These are phyloP conservation scores for Callinectes sapidus DNA, from an alignment of 2,888 invertebrate species.

Conservation along the genomic window DNA sequence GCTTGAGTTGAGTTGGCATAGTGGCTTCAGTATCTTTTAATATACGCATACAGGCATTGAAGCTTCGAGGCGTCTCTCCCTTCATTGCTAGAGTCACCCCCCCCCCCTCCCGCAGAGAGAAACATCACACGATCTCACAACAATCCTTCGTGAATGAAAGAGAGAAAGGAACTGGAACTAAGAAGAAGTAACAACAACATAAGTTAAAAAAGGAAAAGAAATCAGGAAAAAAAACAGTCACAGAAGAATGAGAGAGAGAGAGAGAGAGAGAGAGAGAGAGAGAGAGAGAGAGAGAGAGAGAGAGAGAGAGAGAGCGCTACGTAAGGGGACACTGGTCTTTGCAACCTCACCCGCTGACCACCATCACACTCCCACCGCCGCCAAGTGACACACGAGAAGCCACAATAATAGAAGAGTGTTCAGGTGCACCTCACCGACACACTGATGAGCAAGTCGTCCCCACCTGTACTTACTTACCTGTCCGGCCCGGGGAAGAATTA, in stretches of 20 bases:
- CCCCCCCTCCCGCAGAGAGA: background rate
- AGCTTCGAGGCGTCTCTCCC: background rate
- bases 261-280: background rate
- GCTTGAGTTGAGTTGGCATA: background rate
- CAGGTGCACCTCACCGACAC: background rate
- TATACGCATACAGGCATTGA: no score
- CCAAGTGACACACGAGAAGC: background rate
- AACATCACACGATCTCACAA: background rate
- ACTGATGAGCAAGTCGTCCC: background rate
- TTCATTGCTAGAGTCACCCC: background rate
- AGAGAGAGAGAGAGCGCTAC: background rate
- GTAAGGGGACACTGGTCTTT: slow-evolving; percentile 1
- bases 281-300: background rate
- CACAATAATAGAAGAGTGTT: background rate
- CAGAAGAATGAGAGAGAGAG: background rate
- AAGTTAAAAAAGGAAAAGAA: background rate
- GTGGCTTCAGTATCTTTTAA: background rate
- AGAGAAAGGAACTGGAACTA: background rate
- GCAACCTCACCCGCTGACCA: background rate
- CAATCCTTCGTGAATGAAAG: background rate
- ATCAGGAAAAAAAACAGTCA: background rate
- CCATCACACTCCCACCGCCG: background rate
- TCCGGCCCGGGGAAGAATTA: background rate
- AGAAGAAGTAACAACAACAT: background rate
- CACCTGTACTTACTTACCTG: background rate